Evolutionary conservation across 2,113 vertebrate genomes (phyloP).

Genomic region (Chamaetylas fuelleborni): DNA sequence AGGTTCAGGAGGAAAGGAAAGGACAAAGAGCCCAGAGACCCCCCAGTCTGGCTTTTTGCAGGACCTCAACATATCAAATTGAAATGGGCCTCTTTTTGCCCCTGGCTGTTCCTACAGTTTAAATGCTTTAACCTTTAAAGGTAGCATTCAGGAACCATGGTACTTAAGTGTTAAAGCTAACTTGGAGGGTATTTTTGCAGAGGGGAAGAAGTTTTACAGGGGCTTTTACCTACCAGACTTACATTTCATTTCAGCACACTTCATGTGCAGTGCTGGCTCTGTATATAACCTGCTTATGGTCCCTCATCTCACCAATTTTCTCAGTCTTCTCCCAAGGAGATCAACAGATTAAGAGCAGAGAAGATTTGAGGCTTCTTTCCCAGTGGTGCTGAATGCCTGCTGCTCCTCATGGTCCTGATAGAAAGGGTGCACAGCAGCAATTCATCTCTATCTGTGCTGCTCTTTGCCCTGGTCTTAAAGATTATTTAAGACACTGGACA

Average conservation of each 20-base stretch:
- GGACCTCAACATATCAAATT: conserved; percentile 52
- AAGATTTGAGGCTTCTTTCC: background rate
- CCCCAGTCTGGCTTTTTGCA: conserved; percentile 28
- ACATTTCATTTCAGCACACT: background rate
- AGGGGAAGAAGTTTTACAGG: background rate
- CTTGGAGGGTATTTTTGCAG: background rate
- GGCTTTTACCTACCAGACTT: conserved; percentile 9
- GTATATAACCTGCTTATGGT: background rate
- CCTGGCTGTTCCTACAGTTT: conserved; percentile 55
- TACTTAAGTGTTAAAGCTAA: conserved; percentile 41
- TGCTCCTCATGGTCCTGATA: background rate
- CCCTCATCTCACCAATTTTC: background rate
- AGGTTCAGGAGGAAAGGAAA: conserved; percentile 41
- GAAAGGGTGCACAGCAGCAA: background rate
- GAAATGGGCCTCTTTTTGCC: conserved; percentile 57
- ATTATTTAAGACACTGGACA: background rate
- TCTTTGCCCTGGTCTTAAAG: background rate
- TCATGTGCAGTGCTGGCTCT: background rate
- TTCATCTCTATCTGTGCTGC: background rate
- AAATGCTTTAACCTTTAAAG: conserved; percentile 61
- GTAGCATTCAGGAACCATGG: conserved; percentile 58
- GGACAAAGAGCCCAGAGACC: conserved; percentile 38
- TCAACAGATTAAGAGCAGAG: background rate
- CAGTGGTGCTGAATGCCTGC: background rate
- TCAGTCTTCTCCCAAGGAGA: background rate